Base-by-base conservation (phyloP, 1,140 invertebrate species). In the Heliconius congener region DNA sequence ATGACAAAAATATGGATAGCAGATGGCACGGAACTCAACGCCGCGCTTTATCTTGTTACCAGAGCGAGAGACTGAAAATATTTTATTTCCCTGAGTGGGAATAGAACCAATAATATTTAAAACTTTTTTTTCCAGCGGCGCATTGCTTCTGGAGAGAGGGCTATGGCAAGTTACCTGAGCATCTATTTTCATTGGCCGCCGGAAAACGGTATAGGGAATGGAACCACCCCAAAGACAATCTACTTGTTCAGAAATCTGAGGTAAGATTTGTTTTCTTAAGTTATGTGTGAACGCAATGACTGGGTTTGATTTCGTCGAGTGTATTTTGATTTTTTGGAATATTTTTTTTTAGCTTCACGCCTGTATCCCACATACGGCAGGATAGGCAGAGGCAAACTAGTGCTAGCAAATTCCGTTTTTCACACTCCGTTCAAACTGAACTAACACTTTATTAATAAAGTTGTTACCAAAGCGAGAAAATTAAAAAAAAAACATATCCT, bases 61-160 rank as follows among this genome's bases (percentile, higher is more conserved):
- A 66, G 27, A 27, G 60, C 9, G 19, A 60, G 0, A 8, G 23
- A 60, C 27, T 60, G n/a, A 23, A 60, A 11, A 42, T 42, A 11
- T 11, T 3, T 46, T 46, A 11, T 46, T 46, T 4, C 13, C 42
- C 13, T 46, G 42, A 46, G 42, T 46, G 42, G 42, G 42, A 46
- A 46, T 46, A 13, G 13, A 46, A 46, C 13, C 42, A 16, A 46
- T 19, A 52, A 52, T 52, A 19, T 52, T 52, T 19, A 52, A 52
- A 23, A 57, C 55, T 27, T 34, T 23, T 23, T 8, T 55, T 30
- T n/a, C 16, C 76, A 94, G 93, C 90, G 8, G 95, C 94, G 0
- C 95, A 95, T 70, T 95, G 94, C 76, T 94, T 95, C 76, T 95
- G 91, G 87, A 84, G 86, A 6, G 91, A 92, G 37, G 71, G 30